Conservation (phyloP, 1,140 invertebrate genomes). For the Marisa cornuarietis region DNA sequence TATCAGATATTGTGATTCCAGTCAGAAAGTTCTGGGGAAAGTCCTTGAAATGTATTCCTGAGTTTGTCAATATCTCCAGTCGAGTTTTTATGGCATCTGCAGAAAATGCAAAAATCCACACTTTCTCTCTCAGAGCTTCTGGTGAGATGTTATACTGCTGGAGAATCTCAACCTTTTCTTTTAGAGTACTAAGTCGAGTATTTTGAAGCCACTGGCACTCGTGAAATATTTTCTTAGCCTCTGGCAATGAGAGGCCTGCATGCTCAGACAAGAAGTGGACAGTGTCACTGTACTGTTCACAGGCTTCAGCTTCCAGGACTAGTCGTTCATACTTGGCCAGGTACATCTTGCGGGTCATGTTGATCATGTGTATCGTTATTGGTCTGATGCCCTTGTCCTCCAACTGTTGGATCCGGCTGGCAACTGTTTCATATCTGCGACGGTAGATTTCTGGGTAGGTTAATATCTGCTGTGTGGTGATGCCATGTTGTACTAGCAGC, state of each 20-base stretch:
- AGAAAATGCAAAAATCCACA: slow-evolving; percentile 10
- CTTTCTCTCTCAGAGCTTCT: slow-evolving; percentile 12
- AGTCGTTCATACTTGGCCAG: slow-evolving; percentile 1
- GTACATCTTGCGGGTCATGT: slow-evolving; percentile 14
- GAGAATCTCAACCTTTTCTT: slow-evolving; percentile 13
- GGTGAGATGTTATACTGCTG: slow-evolving; percentile 6
- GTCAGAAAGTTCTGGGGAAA: slow-evolving; percentile 4
- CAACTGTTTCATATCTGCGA: slow-evolving; percentile 13
- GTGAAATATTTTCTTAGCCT: neutral
- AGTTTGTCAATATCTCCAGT: neutral
- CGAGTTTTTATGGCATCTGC: neutral
- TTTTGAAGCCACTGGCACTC: slow-evolving; percentile 13
- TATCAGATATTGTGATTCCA: neutral
- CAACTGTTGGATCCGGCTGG: slow-evolving; percentile 5
- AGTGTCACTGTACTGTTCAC: slow-evolving; percentile 1
- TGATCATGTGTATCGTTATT: slow-evolving; percentile 6
- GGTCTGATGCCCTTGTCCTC: slow-evolving; percentile 1
- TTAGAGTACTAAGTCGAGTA: slow-evolving; percentile 6
- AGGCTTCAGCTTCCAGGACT: slow-evolving; percentile 4
- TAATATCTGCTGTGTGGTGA: slow-evolving; percentile 4
- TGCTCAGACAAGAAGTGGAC: slow-evolving; percentile 4
- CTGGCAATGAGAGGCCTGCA: neutral
- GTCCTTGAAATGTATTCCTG: neutral
- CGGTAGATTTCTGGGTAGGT: slow-evolving; percentile 20
- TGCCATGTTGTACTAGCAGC: slow-evolving; percentile 11